Base-by-base conservation (phyloP, 2,113 vertebrate genomes). In the Arvicanthis niloticus region DNA sequence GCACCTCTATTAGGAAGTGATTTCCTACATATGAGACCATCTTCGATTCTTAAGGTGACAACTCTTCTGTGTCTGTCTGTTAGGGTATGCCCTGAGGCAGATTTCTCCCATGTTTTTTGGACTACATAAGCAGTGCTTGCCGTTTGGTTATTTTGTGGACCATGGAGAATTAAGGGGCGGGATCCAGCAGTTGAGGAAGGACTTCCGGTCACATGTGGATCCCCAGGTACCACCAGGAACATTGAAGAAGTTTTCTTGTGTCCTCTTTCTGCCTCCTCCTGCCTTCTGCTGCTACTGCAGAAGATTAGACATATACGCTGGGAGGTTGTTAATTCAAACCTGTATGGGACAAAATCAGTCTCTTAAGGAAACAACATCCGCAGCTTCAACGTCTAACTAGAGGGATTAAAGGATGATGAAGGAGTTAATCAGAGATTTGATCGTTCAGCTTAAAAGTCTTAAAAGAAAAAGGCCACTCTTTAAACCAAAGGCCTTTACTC, bases 361-460 rank as follows among this genome's bases (percentile, higher is more conserved):
- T 95, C 76, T 85, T 40, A n/a, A 95, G 87, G 96, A 97, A 96
- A 97, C 93, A 95, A 21, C 98, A 98, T 97, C 91, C 77, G 95
- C 56, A 88, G 73, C 95, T 97, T 96, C 91, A 68, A 95, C 67
- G 93, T 67, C 81, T 95, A 75, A 81, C 80, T 51, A 19, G 58
- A 34, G 80, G 88, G 88, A 97, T 97, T 97, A 98, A 78, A 87
- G 93, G 60, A 58, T 98, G 86, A 97, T 22, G 48, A 96, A 86
- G 86, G 95, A 94, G 29, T 48, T 92, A 84, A 51, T 75, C 42
- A 95, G 96, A 92, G 95, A 58, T 97, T 98, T 92, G 7, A 26
- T 94, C 97, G 76, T 96, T 96, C 93, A 97, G 81, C 78, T 97
- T 98, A 96, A 97, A 97, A 80, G 70, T 91, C 85, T 70, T 0